A percentile compares a stretch with the other conserved stretches of the same genome.
phyloP scores from a whole-genome alignment of 1,140 invertebrate species.

The Holotrichia oblita region DNA sequence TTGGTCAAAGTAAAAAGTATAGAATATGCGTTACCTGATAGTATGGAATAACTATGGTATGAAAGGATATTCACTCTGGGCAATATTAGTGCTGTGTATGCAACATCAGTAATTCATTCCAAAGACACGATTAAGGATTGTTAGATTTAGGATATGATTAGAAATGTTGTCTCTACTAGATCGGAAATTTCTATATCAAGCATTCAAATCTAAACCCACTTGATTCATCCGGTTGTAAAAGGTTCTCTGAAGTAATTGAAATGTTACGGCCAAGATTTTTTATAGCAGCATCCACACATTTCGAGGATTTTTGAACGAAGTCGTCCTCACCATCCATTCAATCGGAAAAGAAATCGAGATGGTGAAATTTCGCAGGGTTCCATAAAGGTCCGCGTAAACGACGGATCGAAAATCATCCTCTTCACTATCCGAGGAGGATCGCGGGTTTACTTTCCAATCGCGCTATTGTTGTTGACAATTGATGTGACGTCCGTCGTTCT shows the following conservation, averaged over 20 bases:
- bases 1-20: too few relatives aligned
- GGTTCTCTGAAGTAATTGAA: neutral
- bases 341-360: neutral
- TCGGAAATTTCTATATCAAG: too few relatives aligned
- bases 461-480: conserved; percentile 4
- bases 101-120: too few relatives aligned
- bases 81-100: too few relatives aligned
- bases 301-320: neutral
- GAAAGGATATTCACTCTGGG: too few relatives aligned
- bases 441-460: neutral
- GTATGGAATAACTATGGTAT: too few relatives aligned
- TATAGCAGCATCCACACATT: neutral
- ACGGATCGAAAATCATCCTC: conserved; percentile 4
- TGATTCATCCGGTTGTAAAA: neutral
- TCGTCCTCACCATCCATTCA: neutral
- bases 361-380: neutral
- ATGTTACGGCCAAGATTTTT: neutral
- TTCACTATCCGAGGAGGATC: neutral
- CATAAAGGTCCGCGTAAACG: neutral
- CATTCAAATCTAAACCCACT: too few relatives aligned
- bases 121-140: too few relatives aligned
- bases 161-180: too few relatives aligned
- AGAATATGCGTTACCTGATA: too few relatives aligned
- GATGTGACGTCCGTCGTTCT: neutral
- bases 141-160: too few relatives aligned